These are phyloP conservation scores for Corvus hawaiiensis DNA, from an alignment of 2,113 vertebrate genomes.

Conservation along the genomic window DNA sequence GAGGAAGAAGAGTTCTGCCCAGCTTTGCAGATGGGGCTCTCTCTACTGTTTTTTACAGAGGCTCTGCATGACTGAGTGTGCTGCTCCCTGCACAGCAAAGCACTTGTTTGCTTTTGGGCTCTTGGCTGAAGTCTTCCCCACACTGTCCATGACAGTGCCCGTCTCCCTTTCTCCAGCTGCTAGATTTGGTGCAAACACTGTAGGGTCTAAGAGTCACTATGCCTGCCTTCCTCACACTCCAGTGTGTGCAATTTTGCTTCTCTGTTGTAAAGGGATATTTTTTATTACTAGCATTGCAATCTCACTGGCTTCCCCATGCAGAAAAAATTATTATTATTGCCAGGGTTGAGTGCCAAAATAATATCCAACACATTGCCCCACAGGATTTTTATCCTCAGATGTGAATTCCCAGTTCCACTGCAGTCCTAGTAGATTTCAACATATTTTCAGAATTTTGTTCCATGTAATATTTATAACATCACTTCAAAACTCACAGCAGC, in stretches of 20 bases:
- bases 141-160: not conserved
- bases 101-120: not conserved
- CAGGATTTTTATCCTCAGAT: not conserved
- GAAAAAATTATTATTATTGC: not conserved
- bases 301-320: not conserved
- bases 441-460: not conserved
- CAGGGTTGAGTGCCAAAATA: accelerated
- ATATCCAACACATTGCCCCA: not conserved
- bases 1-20: not conserved
- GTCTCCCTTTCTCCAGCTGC: not conserved
- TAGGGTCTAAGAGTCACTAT: not conserved
- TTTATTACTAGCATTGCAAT: not conserved
- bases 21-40: not conserved
- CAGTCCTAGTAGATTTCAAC: not conserved
- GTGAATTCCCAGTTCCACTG: not conserved
- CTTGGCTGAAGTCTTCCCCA: not conserved
- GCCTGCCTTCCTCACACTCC: not conserved
- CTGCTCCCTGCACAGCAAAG: not conserved
- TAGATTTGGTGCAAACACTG: not conserved
- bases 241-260: not conserved
- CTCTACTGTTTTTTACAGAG: not conserved
- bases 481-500: not conserved
- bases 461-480: not conserved
- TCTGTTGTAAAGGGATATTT: not conserved
- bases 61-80: not conserved